These are phyloP conservation scores for Mellilla xanthometata DNA, from an alignment of 2,888 invertebrate species.

Conservation along the genomic window DNA sequence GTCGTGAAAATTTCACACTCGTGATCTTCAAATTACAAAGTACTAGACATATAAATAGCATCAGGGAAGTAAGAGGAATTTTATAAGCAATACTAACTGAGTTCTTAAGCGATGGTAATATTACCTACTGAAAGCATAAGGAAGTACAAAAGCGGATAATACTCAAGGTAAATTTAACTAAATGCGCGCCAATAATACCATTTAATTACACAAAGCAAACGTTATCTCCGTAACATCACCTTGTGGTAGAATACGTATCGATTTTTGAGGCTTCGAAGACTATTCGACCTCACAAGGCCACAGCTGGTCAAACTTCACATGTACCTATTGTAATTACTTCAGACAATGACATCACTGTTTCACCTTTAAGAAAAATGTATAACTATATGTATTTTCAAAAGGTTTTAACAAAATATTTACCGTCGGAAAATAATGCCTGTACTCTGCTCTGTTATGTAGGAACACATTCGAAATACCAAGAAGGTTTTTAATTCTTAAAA, in stretches of 20 bases:
- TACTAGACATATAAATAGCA: too few relatives aligned
- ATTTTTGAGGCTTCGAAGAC: conserved; percentile 46
- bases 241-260: conserved; percentile 37
- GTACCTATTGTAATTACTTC: conserved; percentile 55
- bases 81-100: conserved; percentile 2
- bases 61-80: neutral
- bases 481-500: neutral
- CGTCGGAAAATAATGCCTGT: conserved; percentile 19
- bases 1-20: neutral
- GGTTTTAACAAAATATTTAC: conserved; percentile 20
- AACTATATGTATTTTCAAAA: conserved; percentile 28
- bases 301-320: conserved; percentile 65
- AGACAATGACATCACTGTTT: conserved; percentile 65
- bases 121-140: conserved; percentile 13
- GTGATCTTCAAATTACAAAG: too few relatives aligned
- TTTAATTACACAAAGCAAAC: conserved; percentile 27
- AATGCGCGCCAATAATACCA: conserved; percentile 19
- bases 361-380: conserved; percentile 34
- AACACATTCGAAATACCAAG: conserved; percentile 9
- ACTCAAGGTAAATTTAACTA: conserved; percentile 15
- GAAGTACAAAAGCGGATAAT: conserved; percentile 15
- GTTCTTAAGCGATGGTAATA: conserved; percentile 1
- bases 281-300: conserved; percentile 69
- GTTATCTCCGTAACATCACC: conserved; percentile 34
- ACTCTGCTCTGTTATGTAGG: neutral